A percentile compares a stretch with the other conserved stretches of the same genome.
phyloP scores from a whole-genome alignment of 2,797 vertebrate species.

The Clarias pachynema region DNA sequence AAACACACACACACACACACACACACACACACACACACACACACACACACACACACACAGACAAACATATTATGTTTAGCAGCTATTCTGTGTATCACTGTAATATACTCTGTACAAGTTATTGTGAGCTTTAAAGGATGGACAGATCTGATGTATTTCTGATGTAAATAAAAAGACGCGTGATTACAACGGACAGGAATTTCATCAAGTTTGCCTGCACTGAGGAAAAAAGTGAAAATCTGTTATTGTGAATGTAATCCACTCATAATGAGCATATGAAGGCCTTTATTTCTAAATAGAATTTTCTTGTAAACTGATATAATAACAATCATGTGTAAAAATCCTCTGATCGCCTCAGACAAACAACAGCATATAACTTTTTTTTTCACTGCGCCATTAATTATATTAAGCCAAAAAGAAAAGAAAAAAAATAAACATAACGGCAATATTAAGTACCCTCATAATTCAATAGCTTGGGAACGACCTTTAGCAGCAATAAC shows the following conservation, averaged over 20 bases:
- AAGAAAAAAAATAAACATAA: no score
- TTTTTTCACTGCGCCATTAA: no score
- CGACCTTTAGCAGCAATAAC: no score
- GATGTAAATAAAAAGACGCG: background rate
- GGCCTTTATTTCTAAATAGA: background rate
- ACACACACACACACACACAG: background rate
- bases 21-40: background rate
- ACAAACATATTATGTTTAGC: background rate
- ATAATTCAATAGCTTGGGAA: no score
- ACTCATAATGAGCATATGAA: background rate
- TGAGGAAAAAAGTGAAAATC: background rate
- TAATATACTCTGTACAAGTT: background rate
- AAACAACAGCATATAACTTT: no score
- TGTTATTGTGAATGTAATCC: background rate
- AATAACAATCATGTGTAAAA: no score
- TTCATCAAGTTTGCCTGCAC: background rate
- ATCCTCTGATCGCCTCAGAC: no score
- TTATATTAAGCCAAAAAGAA: no score
- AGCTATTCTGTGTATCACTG: background rate
- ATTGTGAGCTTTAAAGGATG: background rate
- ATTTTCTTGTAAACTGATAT: background rate
- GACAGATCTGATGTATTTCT: background rate
- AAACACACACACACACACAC: slow-evolving; percentile 46
- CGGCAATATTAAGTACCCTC: no score
- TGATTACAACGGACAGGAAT: background rate